These are phyloP conservation scores for Agrochola circellaris DNA, from an alignment of 2,888 invertebrate species.

Conservation along the genomic window DNA sequence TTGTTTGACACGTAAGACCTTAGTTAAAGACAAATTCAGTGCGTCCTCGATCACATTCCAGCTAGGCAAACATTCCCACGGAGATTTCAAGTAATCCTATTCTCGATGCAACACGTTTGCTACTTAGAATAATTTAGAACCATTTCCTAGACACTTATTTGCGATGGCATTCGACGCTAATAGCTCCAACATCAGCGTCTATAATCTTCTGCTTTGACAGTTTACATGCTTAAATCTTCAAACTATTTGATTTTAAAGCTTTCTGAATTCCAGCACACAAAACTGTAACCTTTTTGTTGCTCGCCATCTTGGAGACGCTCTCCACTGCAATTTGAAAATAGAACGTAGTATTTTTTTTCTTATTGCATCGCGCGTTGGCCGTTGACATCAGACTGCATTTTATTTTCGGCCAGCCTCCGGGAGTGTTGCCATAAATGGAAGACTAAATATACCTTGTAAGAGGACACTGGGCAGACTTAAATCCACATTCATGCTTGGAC, in stretches of 20 bases:
- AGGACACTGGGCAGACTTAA: slow-evolving; percentile 64
- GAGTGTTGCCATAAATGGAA: slow-evolving; percentile 83
- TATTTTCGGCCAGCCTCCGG: slow-evolving; percentile 86
- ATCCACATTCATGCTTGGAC: slow-evolving; percentile 47
- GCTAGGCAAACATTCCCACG: slow-evolving; percentile 45
- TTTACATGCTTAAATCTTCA: slow-evolving; percentile 43
- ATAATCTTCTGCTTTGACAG: slow-evolving; percentile 53
- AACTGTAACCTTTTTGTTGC: slow-evolving; percentile 77
- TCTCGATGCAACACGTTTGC: slow-evolving; percentile 54
- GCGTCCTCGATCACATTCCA: slow-evolving; percentile 30
- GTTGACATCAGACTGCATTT: slow-evolving; percentile 85
- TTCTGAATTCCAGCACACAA: slow-evolving; percentile 65
- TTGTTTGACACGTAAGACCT: neutral
- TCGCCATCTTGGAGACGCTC: slow-evolving; percentile 75
- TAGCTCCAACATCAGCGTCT: slow-evolving; percentile 36
- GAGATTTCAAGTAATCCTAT: slow-evolving; percentile 49
- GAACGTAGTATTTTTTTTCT: slow-evolving; percentile 80
- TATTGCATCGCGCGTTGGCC: slow-evolving; percentile 86
- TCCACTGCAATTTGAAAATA: slow-evolving; percentile 87
- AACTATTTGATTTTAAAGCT: slow-evolving; percentile 46
- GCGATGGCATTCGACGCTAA: slow-evolving; percentile 46
- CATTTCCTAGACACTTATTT: slow-evolving; percentile 48
- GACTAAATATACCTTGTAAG: slow-evolving; percentile 76
- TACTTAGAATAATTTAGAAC: slow-evolving; percentile 55
- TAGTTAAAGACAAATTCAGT: slow-evolving; percentile 3